Conservation (phyloP, 2,797 vertebrate genomes). For the Mormyrus proboscirostris region DNA sequence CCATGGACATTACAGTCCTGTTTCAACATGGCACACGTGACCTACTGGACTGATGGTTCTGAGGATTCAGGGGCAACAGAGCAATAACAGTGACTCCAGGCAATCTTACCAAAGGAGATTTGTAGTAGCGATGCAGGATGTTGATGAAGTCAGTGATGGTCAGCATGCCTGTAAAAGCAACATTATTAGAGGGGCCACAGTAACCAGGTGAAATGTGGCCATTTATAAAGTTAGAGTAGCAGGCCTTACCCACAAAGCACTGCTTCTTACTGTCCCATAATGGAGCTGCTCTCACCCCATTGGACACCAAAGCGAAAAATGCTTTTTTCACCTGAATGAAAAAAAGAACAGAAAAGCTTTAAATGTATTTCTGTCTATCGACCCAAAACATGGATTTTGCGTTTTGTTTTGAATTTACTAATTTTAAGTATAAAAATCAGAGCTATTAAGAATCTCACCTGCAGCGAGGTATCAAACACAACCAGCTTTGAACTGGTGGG, state of each 20-base stretch:
- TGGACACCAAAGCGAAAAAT: slow-evolving; percentile 94
- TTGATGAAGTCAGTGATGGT: slow-evolving; percentile 99
- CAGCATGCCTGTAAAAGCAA: slow-evolving; percentile 76
- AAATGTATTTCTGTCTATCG: neutral
- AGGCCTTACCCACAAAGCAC: slow-evolving; percentile 85
- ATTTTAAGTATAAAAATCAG: neutral
- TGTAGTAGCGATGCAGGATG: slow-evolving; percentile 96
- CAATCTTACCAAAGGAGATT: slow-evolving; percentile 85
- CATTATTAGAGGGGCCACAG: neutral
- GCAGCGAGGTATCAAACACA: slow-evolving; percentile 92
- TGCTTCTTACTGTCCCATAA: slow-evolving; percentile 97
- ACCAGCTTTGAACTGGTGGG: slow-evolving; percentile 96
- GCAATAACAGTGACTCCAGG: neutral
- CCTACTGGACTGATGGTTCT: neutral
- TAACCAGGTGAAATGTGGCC: neutral
- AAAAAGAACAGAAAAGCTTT: neutral
- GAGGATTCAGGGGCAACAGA: neutral
- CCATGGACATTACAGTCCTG: neutral
- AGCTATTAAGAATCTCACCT: slow-evolving; percentile 59
- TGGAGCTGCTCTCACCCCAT: slow-evolving; percentile 89
- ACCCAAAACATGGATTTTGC: neutral
- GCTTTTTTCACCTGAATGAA: slow-evolving; percentile 86
- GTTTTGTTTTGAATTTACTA: neutral
- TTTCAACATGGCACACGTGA: neutral
- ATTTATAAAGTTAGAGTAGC: neutral